Percentiles rank a stretch among this genome's conserved stretches.
Evolutionary conservation across 2,888 invertebrate species (phyloP).

Genomic region (Scaptomyza flava): DNA sequence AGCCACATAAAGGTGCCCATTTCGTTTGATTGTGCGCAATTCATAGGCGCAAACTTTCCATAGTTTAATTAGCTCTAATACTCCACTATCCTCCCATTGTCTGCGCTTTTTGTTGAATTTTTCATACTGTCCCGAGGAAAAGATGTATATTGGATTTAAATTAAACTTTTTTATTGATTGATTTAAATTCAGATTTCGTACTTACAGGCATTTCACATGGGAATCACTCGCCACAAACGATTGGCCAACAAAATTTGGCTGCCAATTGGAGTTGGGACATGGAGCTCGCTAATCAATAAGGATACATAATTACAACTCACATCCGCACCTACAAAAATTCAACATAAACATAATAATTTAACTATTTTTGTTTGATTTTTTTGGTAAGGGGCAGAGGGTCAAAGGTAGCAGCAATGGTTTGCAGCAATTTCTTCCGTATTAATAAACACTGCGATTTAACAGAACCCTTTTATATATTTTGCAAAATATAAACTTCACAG

Average conservation of each 20-base stretch:
- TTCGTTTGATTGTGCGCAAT: slow-evolving; percentile 83
- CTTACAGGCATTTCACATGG: slow-evolving; percentile 84
- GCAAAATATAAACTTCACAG: too few species aligned
- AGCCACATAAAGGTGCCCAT: slow-evolving; percentile 84
- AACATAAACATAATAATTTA: not conserved
- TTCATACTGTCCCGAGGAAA: slow-evolving; percentile 75
- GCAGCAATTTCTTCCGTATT: too few species aligned
- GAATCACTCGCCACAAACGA: slow-evolving; percentile 79
- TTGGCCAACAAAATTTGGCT: slow-evolving; percentile 75
- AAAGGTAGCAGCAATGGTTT: not conserved
- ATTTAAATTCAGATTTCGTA: slow-evolving; percentile 9
- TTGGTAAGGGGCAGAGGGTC: not conserved
- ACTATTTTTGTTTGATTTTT: too few species aligned
- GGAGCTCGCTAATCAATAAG: slow-evolving; percentile 63
- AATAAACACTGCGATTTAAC: too few species aligned
- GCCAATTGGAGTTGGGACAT: slow-evolving; percentile 64
- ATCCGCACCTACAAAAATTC: slow-evolving; percentile 46
- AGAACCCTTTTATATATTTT: too few species aligned
- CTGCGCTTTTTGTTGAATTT: slow-evolving; percentile 84
- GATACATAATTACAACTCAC: slow-evolving; percentile 50
- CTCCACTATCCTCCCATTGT: slow-evolving; percentile 84
- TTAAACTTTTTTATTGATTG: not conserved
- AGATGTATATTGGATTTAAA: not conserved
- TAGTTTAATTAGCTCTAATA: slow-evolving; percentile 83
- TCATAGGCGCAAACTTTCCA: slow-evolving; percentile 84